Base-by-base conservation (phyloP, 2,113 vertebrate genomes). In the Gobius niger region DNA sequence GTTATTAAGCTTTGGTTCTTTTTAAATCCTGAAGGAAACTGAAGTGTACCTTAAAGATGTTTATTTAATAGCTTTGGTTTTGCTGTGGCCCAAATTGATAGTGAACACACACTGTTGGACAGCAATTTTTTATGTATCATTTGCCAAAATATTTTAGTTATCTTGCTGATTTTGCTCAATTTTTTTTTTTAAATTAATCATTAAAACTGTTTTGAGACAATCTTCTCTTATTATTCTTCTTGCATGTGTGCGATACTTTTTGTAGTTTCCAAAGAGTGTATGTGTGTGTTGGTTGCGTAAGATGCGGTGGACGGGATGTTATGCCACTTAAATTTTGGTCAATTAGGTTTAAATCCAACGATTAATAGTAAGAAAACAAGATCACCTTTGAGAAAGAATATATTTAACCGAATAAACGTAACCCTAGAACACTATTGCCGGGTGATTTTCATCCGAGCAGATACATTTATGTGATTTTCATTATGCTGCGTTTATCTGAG, bases 121-220 rank as follows among this genome's bases (percentile, higher is more conserved):
- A 51, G 70, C 14, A 67, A 34, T 34, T 76, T 75, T 72, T 46
- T 16, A 70, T 80, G 53, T 9, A 67, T 79, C 57, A 57, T 72
- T 85, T 88, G 84, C 82, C 84, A 88, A 87, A 54, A 47, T 64
- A n/a, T 83, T 68, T 69, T 19, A 67, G 24, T 54, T 84, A 70
- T 53, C 57, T 65, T 54, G 12, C 47, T 69, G 19, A 44, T 74
- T 83, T 85, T 75, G 56, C 1, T 81, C 68, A 57, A 7, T 15
- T 80, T 78, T 84, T 80, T 76, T 12, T 71, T n/a, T n/a, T n/a
- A n/a, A 68, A 68, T 70, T 4, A 49, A 74, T 57, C 71, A 83
- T 74, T 82, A 84, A 84, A 68, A 72, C 67, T 61, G 63, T 85
- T 34, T 85, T 77, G 67, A 74, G 47, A 76, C 19, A 67, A 56